Evolutionary conservation across 2,888 invertebrate species (phyloP).

Genomic region (Oscheius sp.): DNA sequence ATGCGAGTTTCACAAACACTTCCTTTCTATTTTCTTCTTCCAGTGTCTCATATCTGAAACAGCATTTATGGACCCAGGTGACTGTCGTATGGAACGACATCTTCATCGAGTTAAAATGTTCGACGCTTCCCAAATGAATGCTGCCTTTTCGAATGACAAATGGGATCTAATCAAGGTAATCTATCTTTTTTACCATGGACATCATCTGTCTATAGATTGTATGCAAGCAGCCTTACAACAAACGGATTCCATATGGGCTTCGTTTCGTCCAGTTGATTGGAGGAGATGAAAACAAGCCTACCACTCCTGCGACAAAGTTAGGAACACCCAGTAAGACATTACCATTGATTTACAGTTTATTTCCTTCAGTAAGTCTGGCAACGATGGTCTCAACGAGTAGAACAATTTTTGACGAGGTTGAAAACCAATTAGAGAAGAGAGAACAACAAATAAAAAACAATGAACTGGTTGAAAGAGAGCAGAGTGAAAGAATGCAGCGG

Average conservation of each 20-base stretch:
- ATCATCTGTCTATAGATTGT: background rate
- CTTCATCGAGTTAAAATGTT: slow-evolving; percentile 12
- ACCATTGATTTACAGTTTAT: background rate
- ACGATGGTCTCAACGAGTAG: background rate
- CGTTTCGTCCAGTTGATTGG: background rate
- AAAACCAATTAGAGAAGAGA: background rate
- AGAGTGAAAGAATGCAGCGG: background rate
- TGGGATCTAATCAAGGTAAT: slow-evolving; percentile 22
- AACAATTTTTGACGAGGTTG: background rate
- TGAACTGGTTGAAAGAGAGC: background rate
- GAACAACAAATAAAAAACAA: background rate
- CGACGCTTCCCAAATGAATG: background rate
- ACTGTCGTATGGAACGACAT: slow-evolving; percentile 7
- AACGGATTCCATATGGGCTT: background rate
- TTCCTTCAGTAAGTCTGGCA: background rate
- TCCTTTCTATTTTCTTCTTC: too few relatives aligned
- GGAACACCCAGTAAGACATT: background rate
- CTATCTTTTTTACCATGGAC: too few relatives aligned
- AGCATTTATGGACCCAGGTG: slow-evolving; percentile 15
- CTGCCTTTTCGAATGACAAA: background rate
- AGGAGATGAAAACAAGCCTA: background rate
- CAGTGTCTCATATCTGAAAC: slow-evolving; percentile 6
- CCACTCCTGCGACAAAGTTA: background rate
- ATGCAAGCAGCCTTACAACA: slow-evolving; percentile 24
- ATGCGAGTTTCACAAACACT: slow-evolving; percentile 1